phyloP scores from a whole-genome alignment of 2,797 vertebrate genomes.

The Acomys russatus region DNA sequence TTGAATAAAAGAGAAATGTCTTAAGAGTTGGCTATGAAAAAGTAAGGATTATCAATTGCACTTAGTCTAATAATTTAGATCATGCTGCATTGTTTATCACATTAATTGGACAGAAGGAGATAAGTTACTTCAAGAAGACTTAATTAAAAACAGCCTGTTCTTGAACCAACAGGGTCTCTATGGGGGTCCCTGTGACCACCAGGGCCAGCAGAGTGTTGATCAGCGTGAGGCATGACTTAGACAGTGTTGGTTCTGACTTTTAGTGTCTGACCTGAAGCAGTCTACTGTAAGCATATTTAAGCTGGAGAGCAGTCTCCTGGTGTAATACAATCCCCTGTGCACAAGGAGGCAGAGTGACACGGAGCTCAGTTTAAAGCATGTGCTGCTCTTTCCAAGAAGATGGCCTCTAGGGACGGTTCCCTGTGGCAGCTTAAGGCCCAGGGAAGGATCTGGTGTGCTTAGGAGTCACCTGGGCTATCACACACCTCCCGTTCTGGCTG shows the following conservation, averaged over 20 bases:
- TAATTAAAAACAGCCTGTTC: constrained; percentile 24
- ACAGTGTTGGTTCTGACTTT: neutral
- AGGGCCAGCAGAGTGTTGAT: neutral
- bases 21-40: neutral
- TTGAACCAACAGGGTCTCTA: neutral
- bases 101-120: neutral
- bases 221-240: neutral
- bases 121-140: neutral
- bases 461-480: too few relatives aligned
- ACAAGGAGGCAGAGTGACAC: neutral
- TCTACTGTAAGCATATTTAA: neutral
- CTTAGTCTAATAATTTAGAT: neutral
- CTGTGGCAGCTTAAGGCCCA: too few relatives aligned
- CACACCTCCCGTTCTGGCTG: neutral
- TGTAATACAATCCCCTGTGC: neutral
- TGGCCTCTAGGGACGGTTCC: too few relatives aligned
- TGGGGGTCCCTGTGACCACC: neutral
- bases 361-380: neutral
- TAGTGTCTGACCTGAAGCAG: neutral
- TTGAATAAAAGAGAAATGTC: neutral
- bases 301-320: neutral
- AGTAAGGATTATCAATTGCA: neutral
- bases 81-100: neutral
- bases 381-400: neutral
- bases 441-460: neutral